Conservation (phyloP, 92 coral and sea anemone genomes). For the Paramuricea clavata region DNA sequence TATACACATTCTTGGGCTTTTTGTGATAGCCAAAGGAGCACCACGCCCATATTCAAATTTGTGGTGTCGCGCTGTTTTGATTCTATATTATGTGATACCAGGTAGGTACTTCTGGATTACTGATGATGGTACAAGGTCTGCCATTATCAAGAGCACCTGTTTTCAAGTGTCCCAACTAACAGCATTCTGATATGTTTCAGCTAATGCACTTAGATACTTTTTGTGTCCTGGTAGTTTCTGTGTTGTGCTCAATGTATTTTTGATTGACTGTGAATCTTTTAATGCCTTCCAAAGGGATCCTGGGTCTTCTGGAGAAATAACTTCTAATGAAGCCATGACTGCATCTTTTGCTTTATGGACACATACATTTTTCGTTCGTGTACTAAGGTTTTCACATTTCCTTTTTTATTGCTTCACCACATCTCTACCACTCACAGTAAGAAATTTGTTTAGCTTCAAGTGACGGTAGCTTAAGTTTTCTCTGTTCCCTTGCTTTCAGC, state of each 20-base stretch:
- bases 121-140: neutral
- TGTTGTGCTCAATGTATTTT: neutral
- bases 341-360: conserved; percentile 55
- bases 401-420: conserved; percentile 51
- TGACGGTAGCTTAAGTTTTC: neutral
- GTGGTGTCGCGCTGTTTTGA: conserved; percentile 4
- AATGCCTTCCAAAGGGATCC: conserved; percentile 64
- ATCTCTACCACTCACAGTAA: conserved; percentile 52
- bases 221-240: neutral
- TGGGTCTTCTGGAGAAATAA: conserved; percentile 65
- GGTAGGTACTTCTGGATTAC: neutral
- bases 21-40: neutral
- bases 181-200: conserved; percentile 2
- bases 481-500: neutral
- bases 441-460: conserved; percentile 63
- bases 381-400: conserved; percentile 49
- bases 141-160: neutral
- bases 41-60: conserved; percentile 1
- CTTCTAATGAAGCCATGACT: conserved; percentile 59
- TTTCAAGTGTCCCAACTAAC: conserved; percentile 6
- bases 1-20: neutral
- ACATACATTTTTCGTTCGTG: conserved; percentile 44
- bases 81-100: neutral
- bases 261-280: neutral
- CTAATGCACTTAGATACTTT: neutral